Conservation (phyloP, 2,797 vertebrate species). For the Oreonectes daqikongensis region DNA sequence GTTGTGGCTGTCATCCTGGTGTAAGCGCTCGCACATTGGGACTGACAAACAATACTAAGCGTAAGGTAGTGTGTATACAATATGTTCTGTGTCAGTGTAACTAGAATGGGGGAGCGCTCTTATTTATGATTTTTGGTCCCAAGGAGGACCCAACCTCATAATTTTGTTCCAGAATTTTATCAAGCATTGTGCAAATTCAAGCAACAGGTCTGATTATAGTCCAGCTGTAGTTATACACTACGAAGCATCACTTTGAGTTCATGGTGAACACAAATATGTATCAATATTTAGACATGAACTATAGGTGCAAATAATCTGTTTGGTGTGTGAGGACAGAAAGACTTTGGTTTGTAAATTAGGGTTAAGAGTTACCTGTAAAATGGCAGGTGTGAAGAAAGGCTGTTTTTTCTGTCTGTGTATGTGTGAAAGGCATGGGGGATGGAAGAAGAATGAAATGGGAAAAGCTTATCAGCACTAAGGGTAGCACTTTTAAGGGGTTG, state of each 20-base stretch:
- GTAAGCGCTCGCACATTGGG: not conserved
- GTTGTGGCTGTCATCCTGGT: constrained; percentile 4
- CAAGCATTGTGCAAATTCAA: not conserved
- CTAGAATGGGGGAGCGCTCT: no score
- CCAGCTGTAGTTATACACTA: constrained; percentile 2
- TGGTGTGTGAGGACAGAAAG: not conserved
- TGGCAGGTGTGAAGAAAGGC: constrained; percentile 11
- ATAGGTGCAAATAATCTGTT: not conserved
- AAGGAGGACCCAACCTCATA: not conserved
- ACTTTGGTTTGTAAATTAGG: constrained; percentile 3
- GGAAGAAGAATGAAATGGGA: not conserved
- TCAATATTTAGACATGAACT: constrained; percentile 7
- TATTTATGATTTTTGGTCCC: not conserved
- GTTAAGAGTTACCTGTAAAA: constrained; percentile 31
- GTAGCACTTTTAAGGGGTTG: constrained; percentile 23
- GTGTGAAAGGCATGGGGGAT: not conserved
- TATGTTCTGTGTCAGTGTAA: no score
- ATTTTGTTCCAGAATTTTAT: constrained; percentile 33
- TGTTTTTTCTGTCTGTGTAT: constrained; percentile 14
- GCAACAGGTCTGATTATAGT: not conserved
- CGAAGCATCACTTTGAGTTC: not conserved
- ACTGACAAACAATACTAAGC: constrained; percentile 14
- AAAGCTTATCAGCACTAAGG: constrained; percentile 42
- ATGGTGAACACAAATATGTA: not conserved
- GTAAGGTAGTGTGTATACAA: no score